Base-by-base conservation (phyloP, 2,888 invertebrate genomes). In the Drosophila peninsularis region DNA sequence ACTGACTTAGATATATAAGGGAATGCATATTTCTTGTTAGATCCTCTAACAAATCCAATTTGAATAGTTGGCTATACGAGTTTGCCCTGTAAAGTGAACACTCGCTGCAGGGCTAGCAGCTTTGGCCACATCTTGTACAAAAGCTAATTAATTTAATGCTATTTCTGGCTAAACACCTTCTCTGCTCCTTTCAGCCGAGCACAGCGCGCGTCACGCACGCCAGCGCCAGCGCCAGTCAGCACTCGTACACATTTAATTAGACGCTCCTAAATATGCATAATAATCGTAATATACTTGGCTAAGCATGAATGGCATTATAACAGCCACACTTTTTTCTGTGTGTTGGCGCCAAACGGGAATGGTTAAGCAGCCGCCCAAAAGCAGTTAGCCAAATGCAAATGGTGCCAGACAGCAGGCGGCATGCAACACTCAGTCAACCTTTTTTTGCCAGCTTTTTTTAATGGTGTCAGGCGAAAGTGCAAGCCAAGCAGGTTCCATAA, bases 381-480 rank as follows among this genome's bases (percentile, higher is more conserved):
- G 27, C 36, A 47, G n/a, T 17, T 21, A 13, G 54, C 14, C 52
- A 36, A 24, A 34, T 21, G 34, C 36, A 42, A 42, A 21, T 42
- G 42, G 9, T n/a, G 44, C 39, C 41, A 10, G 24, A 19, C 30
- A 54, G 21, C 42, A 19, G 47, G 32, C 54, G 54, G 56, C 62
- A 56, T 63, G 58, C 64, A 64, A 62, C 55, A 64, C 57, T 75
- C 62, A 65, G 68, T 62, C 45, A 30, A 30, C 27, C 9, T 24
- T 45, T 45, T 45, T 27, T 27, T 76, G 71, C 53, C 17, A 19
- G 11, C 30, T 21, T 42, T 36, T 62, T 64, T 65, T 78, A 81
- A 87, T 83, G 82, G 82, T 63, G 79, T 68, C 56, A 50, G 69
- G 56, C 41, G 56, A 81, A 87, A 82, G 85, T 87, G 82, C 82